These are phyloP conservation scores for Mythimna impura DNA, from an alignment of 2,888 invertebrate genomes.

Conservation along the genomic window DNA sequence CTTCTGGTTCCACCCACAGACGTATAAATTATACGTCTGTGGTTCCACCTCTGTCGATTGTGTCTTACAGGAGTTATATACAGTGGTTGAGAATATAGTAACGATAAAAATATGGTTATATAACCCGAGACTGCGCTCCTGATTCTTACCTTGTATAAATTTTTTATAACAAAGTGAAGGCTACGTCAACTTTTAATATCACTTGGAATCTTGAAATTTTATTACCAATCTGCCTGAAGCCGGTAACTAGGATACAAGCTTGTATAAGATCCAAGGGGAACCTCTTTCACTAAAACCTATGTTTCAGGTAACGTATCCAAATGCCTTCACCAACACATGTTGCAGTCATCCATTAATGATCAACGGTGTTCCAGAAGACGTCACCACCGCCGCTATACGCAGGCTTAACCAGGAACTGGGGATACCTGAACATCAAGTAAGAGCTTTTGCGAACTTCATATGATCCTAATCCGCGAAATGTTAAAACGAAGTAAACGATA, in stretches of 20 bases:
- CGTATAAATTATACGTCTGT: too few relatives aligned
- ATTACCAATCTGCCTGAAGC: neutral
- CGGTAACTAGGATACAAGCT: neutral
- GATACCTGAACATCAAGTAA: constrained; percentile 90
- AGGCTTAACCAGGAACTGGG: constrained; percentile 96
- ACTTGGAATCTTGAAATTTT: neutral
- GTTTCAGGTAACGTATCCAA: constrained; percentile 92
- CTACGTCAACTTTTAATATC: neutral
- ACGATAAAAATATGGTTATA: neutral
- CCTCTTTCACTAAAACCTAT: neutral
- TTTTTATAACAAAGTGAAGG: neutral
- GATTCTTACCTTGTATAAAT: neutral
- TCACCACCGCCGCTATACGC: constrained; percentile 94
- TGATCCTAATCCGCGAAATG: neutral
- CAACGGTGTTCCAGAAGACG: constrained; percentile 91
- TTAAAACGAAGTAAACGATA: neutral
- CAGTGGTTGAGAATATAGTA: neutral
- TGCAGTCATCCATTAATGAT: constrained; percentile 97
- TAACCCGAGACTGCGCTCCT: neutral
- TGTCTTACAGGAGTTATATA: neutral
- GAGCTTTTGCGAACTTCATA: neutral
- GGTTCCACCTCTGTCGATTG: neutral
- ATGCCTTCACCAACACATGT: constrained; percentile 96
- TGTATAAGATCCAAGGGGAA: neutral
- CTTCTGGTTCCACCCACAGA: neutral